Conservation (phyloP, 35 echinoderm and acorn worm species). For the Apostichopus parvimensis region DNA sequence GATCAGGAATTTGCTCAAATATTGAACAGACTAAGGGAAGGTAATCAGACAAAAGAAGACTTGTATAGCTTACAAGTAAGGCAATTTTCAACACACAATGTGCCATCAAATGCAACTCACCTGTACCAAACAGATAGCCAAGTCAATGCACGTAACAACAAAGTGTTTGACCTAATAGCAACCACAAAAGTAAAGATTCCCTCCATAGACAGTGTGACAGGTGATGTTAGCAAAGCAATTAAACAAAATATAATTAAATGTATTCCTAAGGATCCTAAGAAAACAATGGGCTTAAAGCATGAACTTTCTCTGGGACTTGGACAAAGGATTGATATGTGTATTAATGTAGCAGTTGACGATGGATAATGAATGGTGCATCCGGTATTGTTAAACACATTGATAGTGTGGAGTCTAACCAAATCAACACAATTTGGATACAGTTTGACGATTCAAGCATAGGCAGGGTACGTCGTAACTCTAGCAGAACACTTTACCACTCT, state of each 20-base stretch:
- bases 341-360: conserved; percentile 15
- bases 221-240: not conserved
- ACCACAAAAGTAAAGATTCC: not conserved
- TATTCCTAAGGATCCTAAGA: not conserved
- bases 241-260: not conserved
- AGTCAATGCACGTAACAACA: conserved; percentile 7
- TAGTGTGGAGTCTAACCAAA: not conserved
- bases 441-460: conserved; percentile 42
- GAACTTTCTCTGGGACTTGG: conserved; percentile 30
- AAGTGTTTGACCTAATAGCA: not conserved
- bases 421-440: conserved; percentile 34
- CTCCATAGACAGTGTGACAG: not conserved
- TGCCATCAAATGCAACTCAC: not conserved
- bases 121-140: not conserved
- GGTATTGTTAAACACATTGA: conserved; percentile 39
- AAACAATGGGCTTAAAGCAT: conserved; percentile 3
- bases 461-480: not conserved
- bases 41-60: conserved; percentile 43
- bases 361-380: conserved; percentile 44
- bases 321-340: not conserved
- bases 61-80: not conserved
- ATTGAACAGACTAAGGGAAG: conserved; percentile 49
- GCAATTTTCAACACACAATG: not conserved
- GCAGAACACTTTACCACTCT: not conserved
- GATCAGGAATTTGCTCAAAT: conserved; percentile 53